Conservation (phyloP, 2,888 invertebrate genomes). For the Pollenia angustigena region DNA sequence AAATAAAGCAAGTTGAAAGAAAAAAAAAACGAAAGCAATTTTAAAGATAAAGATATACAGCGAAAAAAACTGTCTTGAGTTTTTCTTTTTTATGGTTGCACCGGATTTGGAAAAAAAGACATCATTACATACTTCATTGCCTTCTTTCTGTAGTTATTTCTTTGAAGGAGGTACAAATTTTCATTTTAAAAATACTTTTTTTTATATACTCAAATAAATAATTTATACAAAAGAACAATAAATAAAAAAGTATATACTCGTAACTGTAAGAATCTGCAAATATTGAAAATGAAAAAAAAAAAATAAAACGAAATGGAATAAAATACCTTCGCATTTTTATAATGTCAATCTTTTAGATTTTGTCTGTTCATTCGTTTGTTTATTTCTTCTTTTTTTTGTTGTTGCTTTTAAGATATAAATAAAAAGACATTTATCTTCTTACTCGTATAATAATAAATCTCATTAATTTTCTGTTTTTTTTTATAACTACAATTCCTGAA, state of each 20-base stretch:
- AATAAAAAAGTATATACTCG: too few species aligned
- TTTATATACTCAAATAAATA: slow-evolving; percentile 11
- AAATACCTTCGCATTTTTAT: slow-evolving; percentile 28
- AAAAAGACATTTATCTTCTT: slow-evolving; percentile 61
- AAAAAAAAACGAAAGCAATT: background rate
- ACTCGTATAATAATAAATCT: slow-evolving; percentile 48
- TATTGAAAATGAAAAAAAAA: slow-evolving; percentile 15
- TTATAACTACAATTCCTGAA: slow-evolving; percentile 30
- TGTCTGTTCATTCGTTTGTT: background rate
- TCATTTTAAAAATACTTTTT: slow-evolving; percentile 35
- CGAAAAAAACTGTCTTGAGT: background rate
- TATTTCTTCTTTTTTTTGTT: background rate
- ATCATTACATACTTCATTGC: slow-evolving; percentile 53
- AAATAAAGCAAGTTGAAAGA: slow-evolving; percentile 9
- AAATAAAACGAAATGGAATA: background rate
- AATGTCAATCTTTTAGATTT: slow-evolving; percentile 43
- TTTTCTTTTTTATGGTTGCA: slow-evolving; percentile 9
- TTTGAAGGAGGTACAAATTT: slow-evolving; percentile 37
- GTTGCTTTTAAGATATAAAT: background rate
- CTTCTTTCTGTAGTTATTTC: slow-evolving; percentile 15
- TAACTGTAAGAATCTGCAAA: slow-evolving; percentile 12
- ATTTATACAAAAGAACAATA: too few species aligned
- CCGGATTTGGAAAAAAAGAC: slow-evolving; percentile 14
- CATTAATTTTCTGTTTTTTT: slow-evolving; percentile 50
- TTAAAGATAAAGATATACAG: slow-evolving; percentile 8